Conservation (phyloP, 2,888 invertebrate genomes). For the Ophioninae sp. region DNA sequence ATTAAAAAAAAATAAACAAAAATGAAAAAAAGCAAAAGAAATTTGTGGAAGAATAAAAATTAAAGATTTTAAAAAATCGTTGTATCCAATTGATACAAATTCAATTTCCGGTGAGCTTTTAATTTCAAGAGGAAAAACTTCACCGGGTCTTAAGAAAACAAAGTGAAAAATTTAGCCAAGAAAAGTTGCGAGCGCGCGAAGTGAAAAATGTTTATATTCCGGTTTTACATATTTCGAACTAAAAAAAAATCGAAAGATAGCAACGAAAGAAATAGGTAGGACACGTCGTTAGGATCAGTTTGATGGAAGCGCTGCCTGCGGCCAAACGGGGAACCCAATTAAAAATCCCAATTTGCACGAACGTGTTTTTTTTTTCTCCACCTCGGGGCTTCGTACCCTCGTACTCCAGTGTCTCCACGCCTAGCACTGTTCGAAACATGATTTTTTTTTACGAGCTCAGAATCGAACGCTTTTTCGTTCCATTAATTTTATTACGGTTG, state of each 20-base stretch:
- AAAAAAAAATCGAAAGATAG: not conserved
- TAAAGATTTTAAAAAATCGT: too few species aligned
- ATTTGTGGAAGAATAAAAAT: too few species aligned
- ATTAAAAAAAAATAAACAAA: too few species aligned
- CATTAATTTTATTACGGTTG: not conserved
- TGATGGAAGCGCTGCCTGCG: not conserved
- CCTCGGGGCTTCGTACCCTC: not conserved
- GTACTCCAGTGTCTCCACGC: not conserved
- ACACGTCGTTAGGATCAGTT: not conserved
- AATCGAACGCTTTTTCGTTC: conserved; percentile 9
- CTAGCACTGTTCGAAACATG: conserved; percentile 4
- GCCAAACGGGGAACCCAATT: not conserved
- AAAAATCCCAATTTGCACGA: not conserved
- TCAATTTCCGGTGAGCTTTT: not conserved
- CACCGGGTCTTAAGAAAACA: not conserved
- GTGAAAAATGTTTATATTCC: not conserved
- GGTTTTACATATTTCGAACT: too few species aligned
- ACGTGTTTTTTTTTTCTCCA: not conserved
- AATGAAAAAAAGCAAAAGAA: too few species aligned
- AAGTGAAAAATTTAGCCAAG: not conserved
- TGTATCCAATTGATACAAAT: not conserved
- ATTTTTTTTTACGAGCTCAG: conserved; percentile 23
- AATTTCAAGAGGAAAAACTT: not conserved
- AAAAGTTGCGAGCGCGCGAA: not conserved
- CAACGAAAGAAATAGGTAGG: not conserved